Percentiles rank a stretch among this genome's conserved stretches.
Evolutionary conservation across 2,113 vertebrate species (phyloP).

Genomic region (Brachypodius melanocephalos): DNA sequence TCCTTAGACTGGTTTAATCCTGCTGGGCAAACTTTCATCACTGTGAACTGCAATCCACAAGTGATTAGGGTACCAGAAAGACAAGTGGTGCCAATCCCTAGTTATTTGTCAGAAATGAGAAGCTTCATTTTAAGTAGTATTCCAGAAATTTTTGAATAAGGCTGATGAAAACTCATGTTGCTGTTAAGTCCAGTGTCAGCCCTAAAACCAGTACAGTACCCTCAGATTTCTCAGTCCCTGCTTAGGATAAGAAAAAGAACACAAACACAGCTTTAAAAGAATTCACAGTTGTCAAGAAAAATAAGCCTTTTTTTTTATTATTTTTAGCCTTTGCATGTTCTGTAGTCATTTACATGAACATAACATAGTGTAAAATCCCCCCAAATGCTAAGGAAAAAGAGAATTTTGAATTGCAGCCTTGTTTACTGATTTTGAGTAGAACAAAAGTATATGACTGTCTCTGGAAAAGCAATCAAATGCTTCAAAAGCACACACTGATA

Average conservation of each 20-base stretch:
- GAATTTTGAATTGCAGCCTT: neutral
- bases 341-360: neutral
- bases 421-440: constrained; percentile 4
- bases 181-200: neutral
- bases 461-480: neutral
- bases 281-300: neutral
- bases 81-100: neutral
- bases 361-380: neutral
- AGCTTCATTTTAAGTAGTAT: neutral
- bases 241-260: neutral
- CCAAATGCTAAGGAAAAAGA: neutral
- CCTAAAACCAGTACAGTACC: neutral
- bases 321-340: neutral
- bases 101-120: neutral
- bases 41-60: neutral
- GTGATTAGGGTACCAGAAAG: neutral
- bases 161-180: neutral
- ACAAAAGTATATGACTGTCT: neutral
- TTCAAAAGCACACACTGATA: neutral
- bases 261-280: neutral
- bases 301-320: neutral
- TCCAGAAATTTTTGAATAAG: neutral
- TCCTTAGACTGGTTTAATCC: neutral
- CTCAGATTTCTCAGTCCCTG: neutral
- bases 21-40: neutral